Base-by-base conservation (phyloP, 1,140 invertebrate species). In the Drosophila sulfurigaster region DNA sequence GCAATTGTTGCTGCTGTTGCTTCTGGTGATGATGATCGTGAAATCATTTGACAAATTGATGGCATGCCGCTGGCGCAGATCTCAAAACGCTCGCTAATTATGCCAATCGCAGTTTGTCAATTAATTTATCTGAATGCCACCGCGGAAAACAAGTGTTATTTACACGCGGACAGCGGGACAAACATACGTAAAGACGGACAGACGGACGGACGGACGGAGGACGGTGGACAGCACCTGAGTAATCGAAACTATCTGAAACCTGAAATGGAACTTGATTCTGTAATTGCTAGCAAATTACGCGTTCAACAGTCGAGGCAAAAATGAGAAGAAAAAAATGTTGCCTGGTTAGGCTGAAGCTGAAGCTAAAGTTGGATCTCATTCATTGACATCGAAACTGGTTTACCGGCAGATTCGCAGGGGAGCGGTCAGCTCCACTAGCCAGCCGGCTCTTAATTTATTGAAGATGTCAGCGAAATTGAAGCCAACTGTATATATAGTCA, bases 231-330 rank as follows among this genome's bases (percentile, higher is more conserved):
- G 43, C 25, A 13, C 20, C 25, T 46, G 46, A 67, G 65, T 60
- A 63, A 75, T 75, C 49, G 49, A 30, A 69, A 74, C 65, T 69
- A 75, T 69, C 51, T 59, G 35, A 71, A 71, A 57, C 60, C 51
- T 46, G 69, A 59, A 62, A n/a, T 51, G 59, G 49, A 85, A 71
- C 81, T 81, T 70, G 82, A 86, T 85, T 85, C 76, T 85, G 81
- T 86, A 85, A 82, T 80, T 80, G 78, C 41, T 57, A 48, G 58
- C 80, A 63, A 81, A 81, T 81, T 79, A 82, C 80, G 60, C 68
- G 62, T 35, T 54, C 51, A 72, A 46, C 25, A 13, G n/a, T 30
- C 6, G 11, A 52, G 2, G 15, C 13, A 46, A 51, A 51, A 59
- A 67, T 3, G 6, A 38, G 2, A 38, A 38, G 10, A 38, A 38